Evolutionary conservation across 2,113 vertebrate genomes (phyloP), one percentile per base, ranked within the genome.

Genomic region (Bagarius yarrelli): DNA sequence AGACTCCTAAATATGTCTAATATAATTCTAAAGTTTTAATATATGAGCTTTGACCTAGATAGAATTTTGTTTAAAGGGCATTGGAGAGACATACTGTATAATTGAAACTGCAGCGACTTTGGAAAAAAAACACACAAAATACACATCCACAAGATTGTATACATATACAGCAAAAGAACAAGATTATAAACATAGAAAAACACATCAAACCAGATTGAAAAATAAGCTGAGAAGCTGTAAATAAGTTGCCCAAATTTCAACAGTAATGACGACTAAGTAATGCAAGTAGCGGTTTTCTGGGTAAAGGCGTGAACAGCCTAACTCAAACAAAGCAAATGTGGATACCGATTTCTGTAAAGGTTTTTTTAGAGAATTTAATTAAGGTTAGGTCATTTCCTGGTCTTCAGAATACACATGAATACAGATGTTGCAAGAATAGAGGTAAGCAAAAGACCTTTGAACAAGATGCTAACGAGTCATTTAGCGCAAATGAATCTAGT

Each of bases 381-480:
- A 56, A 21, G 19, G 5, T 56, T 23, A 56, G 21, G 55, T 56
- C 55, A 21, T 0, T 56, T 5, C 18, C 16, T 4, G 4, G 52
- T 40, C 44, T 1, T 47, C 44, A 60, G 59, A 11, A 60, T 60
- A 4, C 3, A 60, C n/a, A 60, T 15, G 5, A n/a, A n/a, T n/a
- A n/a, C n/a, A n/a, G n/a, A 4, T 63, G 15, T 16, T 61, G 59
- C 5, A 5, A 61, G 59, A 8, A 27, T 13, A n/a, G 52, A 67
- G 60, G 4, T 57, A 27, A 27, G 23, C 23, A 32, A 64, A 32
- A 78, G 67, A 67, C 50, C n/a, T 50, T 82, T 55, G 23, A 57
- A 79, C 56, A 18, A 30, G n/a, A 47, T 64, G 34, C 73, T 83
- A 76, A 83, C 52, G 32, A 14, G n/a, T 30, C 59, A 61, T 61